These are phyloP conservation scores for Caenorhabditis sp. DNA, from an alignment of 2,888 invertebrate genomes.

Conservation along the genomic window DNA sequence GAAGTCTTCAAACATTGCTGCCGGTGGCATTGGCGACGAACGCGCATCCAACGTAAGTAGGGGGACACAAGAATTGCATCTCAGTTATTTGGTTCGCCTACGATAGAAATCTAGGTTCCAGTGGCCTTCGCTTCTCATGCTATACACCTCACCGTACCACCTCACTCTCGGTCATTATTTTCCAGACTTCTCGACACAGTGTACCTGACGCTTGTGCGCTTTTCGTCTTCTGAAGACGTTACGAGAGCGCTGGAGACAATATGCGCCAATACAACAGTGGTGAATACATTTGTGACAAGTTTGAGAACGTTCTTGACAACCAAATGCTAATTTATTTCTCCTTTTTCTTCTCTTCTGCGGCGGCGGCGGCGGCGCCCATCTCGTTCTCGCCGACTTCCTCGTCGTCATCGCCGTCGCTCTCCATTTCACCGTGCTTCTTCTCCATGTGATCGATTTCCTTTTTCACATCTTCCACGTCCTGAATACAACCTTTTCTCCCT, in stretches of 20 bases:
- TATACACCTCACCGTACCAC: no score
- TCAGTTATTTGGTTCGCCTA: slow-evolving; percentile 5
- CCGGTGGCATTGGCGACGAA: slow-evolving; percentile 67
- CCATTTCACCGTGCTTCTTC: slow-evolving; percentile 47
- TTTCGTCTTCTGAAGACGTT: slow-evolving; percentile 61
- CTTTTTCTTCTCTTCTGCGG: slow-evolving; percentile 25
- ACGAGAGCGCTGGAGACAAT: slow-evolving; percentile 61
- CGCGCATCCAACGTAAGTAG: slow-evolving; percentile 62
- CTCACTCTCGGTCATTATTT: no score
- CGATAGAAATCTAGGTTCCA: slow-evolving; percentile 14
- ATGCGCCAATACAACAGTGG: slow-evolving; percentile 51
- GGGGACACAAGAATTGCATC: background rate
- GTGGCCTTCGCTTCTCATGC: slow-evolving; percentile 5
- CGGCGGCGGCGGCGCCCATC: slow-evolving; percentile 7
- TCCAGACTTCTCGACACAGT: slow-evolving; percentile 67
- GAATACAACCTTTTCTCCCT: slow-evolving; percentile 8
- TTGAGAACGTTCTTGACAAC: slow-evolving; percentile 51
- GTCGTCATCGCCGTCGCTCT: slow-evolving; percentile 37
- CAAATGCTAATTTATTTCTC: slow-evolving; percentile 43
- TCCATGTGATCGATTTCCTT: slow-evolving; percentile 68
- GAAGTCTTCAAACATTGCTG: slow-evolving; percentile 68
- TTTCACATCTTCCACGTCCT: slow-evolving; percentile 68
- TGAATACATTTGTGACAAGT: slow-evolving; percentile 56
- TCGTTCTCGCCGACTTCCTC: slow-evolving; percentile 19
- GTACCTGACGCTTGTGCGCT: slow-evolving; percentile 65